Percentiles rank a stretch among this genome's conserved stretches.
phyloP scores from a whole-genome alignment of 2,113 vertebrate genomes.

The Tor tambroides region DNA sequence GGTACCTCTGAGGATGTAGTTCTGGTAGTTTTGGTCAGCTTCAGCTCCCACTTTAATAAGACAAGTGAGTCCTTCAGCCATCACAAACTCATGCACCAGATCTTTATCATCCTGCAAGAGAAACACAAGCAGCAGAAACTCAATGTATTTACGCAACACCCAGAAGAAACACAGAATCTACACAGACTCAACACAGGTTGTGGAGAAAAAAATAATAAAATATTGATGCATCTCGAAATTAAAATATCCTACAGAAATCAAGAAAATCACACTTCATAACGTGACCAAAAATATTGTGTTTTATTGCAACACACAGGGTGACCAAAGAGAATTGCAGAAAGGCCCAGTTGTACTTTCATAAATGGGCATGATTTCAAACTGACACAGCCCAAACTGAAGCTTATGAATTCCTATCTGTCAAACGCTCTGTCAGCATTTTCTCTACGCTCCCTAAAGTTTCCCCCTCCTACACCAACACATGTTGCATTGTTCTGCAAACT shows the following conservation, averaged over 20 bases:
- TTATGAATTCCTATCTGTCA: conserved; percentile 19
- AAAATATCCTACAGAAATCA: background rate
- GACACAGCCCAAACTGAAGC: background rate
- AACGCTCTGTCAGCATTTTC: conserved; percentile 22
- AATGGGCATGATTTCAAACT: background rate
- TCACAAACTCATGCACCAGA: conserved; percentile 96
- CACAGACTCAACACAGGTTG: background rate
- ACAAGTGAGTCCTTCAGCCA: conserved; percentile 93
- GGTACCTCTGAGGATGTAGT: conserved; percentile 97
- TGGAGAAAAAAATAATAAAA: background rate
- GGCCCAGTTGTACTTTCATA: background rate
- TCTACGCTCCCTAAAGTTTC: conserved; percentile 5
- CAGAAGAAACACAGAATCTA: background rate
- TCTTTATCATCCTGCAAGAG: conserved; percentile 93
- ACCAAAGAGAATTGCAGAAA: background rate
- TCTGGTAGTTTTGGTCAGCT: conserved; percentile 98
- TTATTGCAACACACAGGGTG: background rate
- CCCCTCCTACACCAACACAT: conserved; percentile 15
- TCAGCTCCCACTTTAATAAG: conserved; percentile 97
- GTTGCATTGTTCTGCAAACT: conserved; percentile 12
- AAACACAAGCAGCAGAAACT: conserved; percentile 25
- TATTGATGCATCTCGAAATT: background rate
- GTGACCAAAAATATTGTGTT: background rate
- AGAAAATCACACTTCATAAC: background rate
- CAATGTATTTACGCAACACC: background rate